Evolutionary conservation across 2,888 invertebrate species (phyloP).

Genomic region (Reticulitermes lucifugus): DNA sequence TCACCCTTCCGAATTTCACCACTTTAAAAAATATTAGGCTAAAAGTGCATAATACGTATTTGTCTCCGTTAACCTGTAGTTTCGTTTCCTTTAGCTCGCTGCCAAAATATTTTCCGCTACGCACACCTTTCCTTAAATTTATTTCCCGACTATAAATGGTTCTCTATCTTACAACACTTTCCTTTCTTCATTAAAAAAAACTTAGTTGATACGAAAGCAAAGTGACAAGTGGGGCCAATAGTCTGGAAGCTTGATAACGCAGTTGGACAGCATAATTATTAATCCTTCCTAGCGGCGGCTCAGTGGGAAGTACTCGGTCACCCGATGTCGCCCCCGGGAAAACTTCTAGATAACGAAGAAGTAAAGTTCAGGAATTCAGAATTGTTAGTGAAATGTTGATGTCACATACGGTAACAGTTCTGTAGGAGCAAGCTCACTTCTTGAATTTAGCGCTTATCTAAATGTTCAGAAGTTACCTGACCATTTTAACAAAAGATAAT

Average conservation of each 20-base stretch:
- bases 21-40: too few relatives aligned
- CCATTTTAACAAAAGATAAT: too few relatives aligned
- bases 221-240: not conserved
- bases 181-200: not conserved
- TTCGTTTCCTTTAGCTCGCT: too few relatives aligned
- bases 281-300: not conserved
- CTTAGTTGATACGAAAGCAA: not conserved
- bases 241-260: not conserved
- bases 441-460: too few relatives aligned
- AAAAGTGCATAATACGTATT: too few relatives aligned
- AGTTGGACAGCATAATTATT: slow-evolving; percentile 8
- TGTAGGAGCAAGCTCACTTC: too few relatives aligned
- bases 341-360: not conserved
- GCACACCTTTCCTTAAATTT: not conserved
- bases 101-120: too few relatives aligned
- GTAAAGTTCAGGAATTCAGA: not conserved
- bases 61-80: too few relatives aligned
- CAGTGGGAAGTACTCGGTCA: not conserved
- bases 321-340: not conserved
- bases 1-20: too few relatives aligned
- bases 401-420: too few relatives aligned
- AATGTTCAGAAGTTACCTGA: too few relatives aligned
- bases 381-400: not conserved
- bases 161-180: not conserved
- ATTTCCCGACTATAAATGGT: not conserved